Evolutionary conservation across 1,140 invertebrate genomes (phyloP), one percentile per base, ranked within the genome.

Genomic region (Drosophila serrata): DNA sequence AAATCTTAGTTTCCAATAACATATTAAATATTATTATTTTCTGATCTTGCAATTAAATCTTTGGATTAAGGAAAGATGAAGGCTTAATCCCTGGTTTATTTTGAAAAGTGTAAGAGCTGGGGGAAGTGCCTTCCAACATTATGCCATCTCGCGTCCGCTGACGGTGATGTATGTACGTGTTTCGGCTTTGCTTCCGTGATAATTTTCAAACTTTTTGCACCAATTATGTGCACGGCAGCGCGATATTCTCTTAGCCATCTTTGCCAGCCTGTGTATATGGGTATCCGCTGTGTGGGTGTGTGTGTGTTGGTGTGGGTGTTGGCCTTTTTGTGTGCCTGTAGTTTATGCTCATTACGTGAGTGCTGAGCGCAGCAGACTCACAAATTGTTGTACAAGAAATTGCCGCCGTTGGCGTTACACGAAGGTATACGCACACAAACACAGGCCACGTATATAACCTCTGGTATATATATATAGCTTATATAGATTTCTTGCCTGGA

Each of bases 331-430:
- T 79, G 76, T 76, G 84, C 81, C 84, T 88, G 68, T 88, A 88
- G 85, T 88, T 88, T 88, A 88, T 88, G 84, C 84, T 88, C 84
- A 88, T 88, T 88, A 88, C 84, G 84, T 88, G 84, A 88, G 84
- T 84, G 85, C 77, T 88, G 75, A 67, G 79, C 82, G 67, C 82
- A 74, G 78, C 78, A 70, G 75, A 84, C 85, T 88, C 85, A 78
- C 84, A 88, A 88, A 81, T 88, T 88, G 80, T 88, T 88, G 85
- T 78, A 88, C 84, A 88, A 88, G 84, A 84, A 88, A 88, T 67
- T 77, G 82, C 73, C 49, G 85, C 80, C 81, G 73, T 22, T 68
- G 84, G 84, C 82, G 37, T 51, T 67, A 88, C 67, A 87, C 60
- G 51, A 56, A 51, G 42, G 69, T 60, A 65, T 40, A 53, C 19